Percentiles rank a stretch among this genome's conserved stretches.
Evolutionary conservation across 1,140 invertebrate species (phyloP).

Genomic region (Calephelis virginiensis): DNA sequence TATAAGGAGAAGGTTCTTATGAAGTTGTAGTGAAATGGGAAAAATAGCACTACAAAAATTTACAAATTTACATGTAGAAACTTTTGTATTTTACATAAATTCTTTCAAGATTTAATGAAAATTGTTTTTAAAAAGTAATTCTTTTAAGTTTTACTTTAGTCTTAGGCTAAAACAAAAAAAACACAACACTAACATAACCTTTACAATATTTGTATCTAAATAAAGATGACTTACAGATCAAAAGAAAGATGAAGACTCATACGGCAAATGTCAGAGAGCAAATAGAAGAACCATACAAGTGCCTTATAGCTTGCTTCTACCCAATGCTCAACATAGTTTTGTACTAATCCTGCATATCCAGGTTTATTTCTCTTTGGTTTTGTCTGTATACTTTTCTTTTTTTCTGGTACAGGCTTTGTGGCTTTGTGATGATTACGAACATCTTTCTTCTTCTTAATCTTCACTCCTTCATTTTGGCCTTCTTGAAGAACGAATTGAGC

Average conservation of each 20-base stretch:
- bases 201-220: neutral
- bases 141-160: no score
- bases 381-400: slow-evolving; percentile 62
- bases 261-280: slow-evolving; percentile 87
- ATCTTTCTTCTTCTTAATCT: slow-evolving; percentile 71
- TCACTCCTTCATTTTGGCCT: slow-evolving; percentile 49
- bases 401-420: slow-evolving; percentile 71
- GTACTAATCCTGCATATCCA: slow-evolving; percentile 72
- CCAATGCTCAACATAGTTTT: slow-evolving; percentile 83
- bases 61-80: no score
- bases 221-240: slow-evolving; percentile 83
- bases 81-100: no score
- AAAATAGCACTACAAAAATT: no score
- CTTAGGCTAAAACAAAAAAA: no score
- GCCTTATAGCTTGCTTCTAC: slow-evolving; percentile 83
- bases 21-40: no score
- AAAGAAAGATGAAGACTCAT: slow-evolving; percentile 87
- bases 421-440: slow-evolving; percentile 68
- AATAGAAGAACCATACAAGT: slow-evolving; percentile 86
- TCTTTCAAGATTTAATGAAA: no score
- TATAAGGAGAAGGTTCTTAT: no score
- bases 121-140: no score
- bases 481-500: slow-evolving; percentile 62
- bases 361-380: slow-evolving; percentile 70
- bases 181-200: no score